Evolutionary conservation across 2,888 invertebrate species (phyloP).

Genomic region (Strigamia transsilvanica): DNA sequence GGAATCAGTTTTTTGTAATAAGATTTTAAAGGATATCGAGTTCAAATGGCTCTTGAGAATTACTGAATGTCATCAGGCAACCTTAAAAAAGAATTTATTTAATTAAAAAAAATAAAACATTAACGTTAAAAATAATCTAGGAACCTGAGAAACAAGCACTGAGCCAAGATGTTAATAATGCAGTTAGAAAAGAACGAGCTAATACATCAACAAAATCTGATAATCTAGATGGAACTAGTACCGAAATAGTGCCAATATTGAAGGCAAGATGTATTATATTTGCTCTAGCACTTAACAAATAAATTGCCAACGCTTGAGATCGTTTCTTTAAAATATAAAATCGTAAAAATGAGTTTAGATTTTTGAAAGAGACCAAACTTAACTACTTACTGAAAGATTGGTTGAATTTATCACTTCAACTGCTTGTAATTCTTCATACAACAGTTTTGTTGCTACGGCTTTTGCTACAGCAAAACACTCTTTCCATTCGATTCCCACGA

Average conservation of each 20-base stretch:
- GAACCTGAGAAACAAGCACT: not conserved
- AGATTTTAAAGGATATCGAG: not conserved
- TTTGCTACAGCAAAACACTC: not conserved
- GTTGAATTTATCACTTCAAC: not conserved
- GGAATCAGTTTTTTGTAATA: not conserved
- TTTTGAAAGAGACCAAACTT: not conserved
- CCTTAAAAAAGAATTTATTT: not conserved
- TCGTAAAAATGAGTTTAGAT: not conserved
- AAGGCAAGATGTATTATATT: conserved; percentile 22
- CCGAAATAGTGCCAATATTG: not conserved
- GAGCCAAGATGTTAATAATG: not conserved
- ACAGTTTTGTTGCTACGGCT: not conserved
- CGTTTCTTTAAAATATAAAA: not conserved
- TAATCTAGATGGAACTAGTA: conserved; percentile 5
- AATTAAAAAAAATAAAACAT: not conserved
- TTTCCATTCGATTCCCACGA: conserved; percentile 1
- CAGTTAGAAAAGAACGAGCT: not conserved
- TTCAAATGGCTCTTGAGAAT: not conserved
- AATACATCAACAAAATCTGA: not conserved
- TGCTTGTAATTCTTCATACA: not conserved
- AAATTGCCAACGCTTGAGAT: not conserved
- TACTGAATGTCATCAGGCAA: not conserved
- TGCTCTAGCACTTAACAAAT: not conserved
- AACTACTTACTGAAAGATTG: not conserved
- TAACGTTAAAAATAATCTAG: not conserved